A percentile compares a stretch with the other conserved stretches of the same genome.
Conservation (phyloP, 2,113 vertebrate genomes). For the Megatriorchis doriae region DNA sequence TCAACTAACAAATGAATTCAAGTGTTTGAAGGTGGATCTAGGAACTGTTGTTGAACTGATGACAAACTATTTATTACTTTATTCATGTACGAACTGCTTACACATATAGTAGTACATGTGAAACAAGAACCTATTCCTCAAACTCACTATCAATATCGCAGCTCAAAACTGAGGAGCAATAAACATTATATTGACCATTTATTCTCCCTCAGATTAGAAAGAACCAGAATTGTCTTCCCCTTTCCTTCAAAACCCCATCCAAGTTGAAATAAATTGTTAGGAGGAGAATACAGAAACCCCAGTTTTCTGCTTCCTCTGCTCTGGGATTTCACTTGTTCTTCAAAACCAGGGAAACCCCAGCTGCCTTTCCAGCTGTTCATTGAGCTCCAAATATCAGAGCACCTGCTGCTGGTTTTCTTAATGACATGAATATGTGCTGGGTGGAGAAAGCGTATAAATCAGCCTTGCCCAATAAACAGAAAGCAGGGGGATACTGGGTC, state of each 20-base stretch:
- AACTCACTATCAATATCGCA: not conserved
- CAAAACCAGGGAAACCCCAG: not conserved
- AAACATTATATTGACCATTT: not conserved
- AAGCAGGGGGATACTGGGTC: not conserved
- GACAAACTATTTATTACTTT: not conserved
- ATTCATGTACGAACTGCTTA: not conserved
- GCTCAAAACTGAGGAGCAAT: not conserved
- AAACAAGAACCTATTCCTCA: not conserved
- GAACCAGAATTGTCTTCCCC: not conserved
- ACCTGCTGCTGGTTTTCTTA: slow-evolving; percentile 8
- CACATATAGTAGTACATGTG: not conserved
- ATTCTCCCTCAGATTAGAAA: not conserved
- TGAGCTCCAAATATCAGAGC: slow-evolving; percentile 7
- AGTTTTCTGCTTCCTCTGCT: not conserved
- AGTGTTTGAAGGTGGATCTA: not conserved
- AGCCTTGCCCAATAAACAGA: not conserved
- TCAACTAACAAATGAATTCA: not conserved
- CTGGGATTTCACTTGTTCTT: slow-evolving; percentile 1
- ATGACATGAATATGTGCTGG: not conserved
- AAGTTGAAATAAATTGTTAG: not conserved
- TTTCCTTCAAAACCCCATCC: not conserved
- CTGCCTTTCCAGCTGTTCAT: slow-evolving; percentile 35
- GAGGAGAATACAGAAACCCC: not conserved
- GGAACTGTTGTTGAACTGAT: not conserved
- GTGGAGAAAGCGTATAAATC: not conserved